A percentile compares a stretch with the other conserved stretches of the same genome.
Evolutionary conservation across 2,888 invertebrate species (phyloP).

Genomic region (Eupithecia subumbrata): DNA sequence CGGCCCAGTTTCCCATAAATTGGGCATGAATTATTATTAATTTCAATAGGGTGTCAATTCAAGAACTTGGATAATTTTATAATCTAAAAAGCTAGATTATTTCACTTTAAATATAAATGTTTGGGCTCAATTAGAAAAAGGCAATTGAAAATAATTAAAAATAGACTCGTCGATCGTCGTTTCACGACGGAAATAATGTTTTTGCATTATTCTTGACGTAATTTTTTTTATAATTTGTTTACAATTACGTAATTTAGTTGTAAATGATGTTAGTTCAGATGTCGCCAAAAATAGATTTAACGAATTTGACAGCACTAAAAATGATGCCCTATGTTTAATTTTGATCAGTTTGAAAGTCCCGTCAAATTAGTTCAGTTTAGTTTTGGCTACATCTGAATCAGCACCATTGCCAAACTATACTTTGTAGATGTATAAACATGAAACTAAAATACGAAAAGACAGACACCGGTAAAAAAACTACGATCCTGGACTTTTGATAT

Average conservation of each 20-base stretch:
- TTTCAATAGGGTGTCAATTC: neutral
- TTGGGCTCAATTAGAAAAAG: neutral
- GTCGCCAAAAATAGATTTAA: too few relatives aligned
- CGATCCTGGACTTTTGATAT: conserved; percentile 73
- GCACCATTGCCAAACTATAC: neutral
- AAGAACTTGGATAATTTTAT: neutral
- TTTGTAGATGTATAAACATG: conserved; percentile 12
- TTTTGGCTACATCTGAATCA: too few relatives aligned
- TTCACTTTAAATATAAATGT: neutral
- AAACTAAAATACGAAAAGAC: conserved; percentile 51
- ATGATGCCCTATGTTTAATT: too few relatives aligned
- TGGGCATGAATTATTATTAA: conserved; percentile 30
- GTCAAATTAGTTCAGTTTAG: too few relatives aligned
- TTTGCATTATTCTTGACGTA: too few relatives aligned
- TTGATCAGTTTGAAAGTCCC: too few relatives aligned
- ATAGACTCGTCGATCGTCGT: too few relatives aligned
- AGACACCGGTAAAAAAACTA: conserved; percentile 50
- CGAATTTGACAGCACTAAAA: too few relatives aligned
- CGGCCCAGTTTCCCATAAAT: conserved; percentile 39
- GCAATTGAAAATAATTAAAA: neutral
- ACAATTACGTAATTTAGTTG: neutral
- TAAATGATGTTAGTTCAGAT: neutral
- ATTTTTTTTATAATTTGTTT: too few relatives aligned
- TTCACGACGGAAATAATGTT: too few relatives aligned
- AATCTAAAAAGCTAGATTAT: neutral